Evolutionary conservation across 2,113 vertebrate species (phyloP).

Genomic region (Brachypteracias leptosomus): DNA sequence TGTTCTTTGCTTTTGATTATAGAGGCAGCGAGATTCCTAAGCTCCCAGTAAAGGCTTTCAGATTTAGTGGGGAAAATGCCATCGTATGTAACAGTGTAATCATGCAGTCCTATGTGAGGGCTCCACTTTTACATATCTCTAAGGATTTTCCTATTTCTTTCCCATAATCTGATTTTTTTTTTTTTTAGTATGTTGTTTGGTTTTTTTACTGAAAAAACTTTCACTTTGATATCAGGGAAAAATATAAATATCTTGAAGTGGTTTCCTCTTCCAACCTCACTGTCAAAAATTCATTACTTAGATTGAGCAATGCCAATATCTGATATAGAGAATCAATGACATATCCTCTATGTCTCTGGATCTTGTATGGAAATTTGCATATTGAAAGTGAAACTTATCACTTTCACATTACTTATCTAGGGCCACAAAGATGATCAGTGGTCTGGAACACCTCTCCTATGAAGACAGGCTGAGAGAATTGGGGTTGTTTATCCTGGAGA

Average conservation of each 20-base stretch:
- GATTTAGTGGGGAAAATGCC: background rate
- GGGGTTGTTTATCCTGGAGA: too few relatives aligned
- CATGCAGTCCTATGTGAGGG: background rate
- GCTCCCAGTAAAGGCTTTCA: background rate
- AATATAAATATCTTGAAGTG: background rate
- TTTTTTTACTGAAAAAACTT: background rate
- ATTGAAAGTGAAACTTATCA: background rate
- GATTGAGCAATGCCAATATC: background rate
- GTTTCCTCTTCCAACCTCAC: background rate
- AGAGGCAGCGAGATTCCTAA: background rate
- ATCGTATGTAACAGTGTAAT: background rate
- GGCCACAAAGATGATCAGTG: too few relatives aligned
- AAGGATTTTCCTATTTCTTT: background rate
- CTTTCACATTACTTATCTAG: background rate
- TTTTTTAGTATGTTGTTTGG: background rate
- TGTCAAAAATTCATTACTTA: background rate
- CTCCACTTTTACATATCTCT: background rate
- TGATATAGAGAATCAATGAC: background rate
- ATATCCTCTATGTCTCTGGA: background rate
- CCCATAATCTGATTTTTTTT: background rate
- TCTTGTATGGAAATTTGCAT: background rate
- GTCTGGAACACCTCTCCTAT: too few relatives aligned
- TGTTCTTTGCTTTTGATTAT: background rate
- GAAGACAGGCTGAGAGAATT: too few relatives aligned
- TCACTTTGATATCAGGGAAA: background rate